These are phyloP conservation scores for Sinosuthora webbiana DNA, from an alignment of 2,113 vertebrate species.

Conservation along the genomic window DNA sequence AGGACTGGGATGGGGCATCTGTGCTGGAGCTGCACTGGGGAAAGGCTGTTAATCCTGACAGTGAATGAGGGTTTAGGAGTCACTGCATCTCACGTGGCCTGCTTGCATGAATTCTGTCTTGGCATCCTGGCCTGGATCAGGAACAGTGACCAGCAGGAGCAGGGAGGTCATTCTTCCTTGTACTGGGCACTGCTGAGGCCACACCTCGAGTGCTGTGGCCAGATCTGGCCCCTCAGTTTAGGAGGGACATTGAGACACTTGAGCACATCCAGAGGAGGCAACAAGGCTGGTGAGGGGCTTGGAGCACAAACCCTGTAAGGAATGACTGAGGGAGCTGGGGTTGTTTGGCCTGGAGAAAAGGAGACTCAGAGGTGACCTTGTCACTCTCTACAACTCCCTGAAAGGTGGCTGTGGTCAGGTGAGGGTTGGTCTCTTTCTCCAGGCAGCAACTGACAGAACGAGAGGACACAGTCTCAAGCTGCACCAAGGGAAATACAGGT, in stretches of 20 bases:
- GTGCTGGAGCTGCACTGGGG: neutral
- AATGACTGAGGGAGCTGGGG: fast-evolving
- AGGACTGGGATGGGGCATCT: neutral
- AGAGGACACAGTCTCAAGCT: neutral
- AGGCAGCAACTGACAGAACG: neutral
- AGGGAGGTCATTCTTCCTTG: neutral
- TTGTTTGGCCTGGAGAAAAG: neutral
- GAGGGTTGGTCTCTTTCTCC: neutral
- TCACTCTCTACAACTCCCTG: neutral
- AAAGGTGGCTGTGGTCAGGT: neutral
- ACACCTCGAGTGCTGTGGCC: neutral
- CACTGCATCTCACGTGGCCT: neutral
- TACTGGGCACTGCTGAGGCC: fast-evolving
- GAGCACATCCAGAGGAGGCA: neutral
- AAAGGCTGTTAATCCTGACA: neutral
- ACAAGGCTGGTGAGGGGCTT: neutral
- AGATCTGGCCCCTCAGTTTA: neutral
- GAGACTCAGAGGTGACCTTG: neutral
- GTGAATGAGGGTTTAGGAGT: neutral
- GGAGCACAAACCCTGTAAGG: neutral
- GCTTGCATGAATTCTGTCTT: neutral
- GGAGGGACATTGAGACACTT: fast-evolving
- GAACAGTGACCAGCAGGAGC: neutral
- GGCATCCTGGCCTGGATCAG: neutral
- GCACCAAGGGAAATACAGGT: fast-evolving